Evolutionary conservation across 2,113 vertebrate species (phyloP).

Genomic region (Rhabdornis inornatus): DNA sequence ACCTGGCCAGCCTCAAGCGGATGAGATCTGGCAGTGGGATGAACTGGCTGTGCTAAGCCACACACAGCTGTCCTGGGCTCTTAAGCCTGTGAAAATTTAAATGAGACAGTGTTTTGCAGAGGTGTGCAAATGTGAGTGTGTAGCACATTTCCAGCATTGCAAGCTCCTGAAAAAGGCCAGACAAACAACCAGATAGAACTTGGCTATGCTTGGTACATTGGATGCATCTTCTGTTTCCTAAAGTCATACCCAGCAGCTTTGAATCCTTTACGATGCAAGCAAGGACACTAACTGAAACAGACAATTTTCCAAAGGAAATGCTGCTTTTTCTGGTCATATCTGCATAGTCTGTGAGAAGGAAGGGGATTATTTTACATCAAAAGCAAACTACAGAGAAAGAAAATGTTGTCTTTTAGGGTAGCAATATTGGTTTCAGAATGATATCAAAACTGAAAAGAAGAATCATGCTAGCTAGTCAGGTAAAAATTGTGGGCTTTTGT

Average conservation of each 20-base stretch:
- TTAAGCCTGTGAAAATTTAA: not conserved
- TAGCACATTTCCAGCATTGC: not conserved
- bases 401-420: not conserved
- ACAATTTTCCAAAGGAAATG: not conserved
- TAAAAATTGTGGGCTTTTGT: not conserved
- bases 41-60: not conserved
- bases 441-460: not conserved
- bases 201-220: not conserved
- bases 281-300: not conserved
- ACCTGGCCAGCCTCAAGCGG: constrained; percentile 24
- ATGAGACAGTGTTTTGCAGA: not conserved
- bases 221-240: not conserved
- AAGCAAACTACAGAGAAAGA: not conserved
- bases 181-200: not conserved
- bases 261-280: not conserved
- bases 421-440: not conserved
- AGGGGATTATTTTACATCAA: not conserved
- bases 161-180: not conserved
- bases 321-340: not conserved
- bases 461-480: constrained; percentile 10
- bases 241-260: not conserved
- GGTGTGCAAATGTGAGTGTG: not conserved
- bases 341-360: not conserved
- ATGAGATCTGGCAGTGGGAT: not conserved
- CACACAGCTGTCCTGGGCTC: rapidly evolving